Evolutionary conservation across 2,113 vertebrate species (phyloP), one percentile per base, ranked within the genome.

Genomic region (Apodemus speciosus): DNA sequence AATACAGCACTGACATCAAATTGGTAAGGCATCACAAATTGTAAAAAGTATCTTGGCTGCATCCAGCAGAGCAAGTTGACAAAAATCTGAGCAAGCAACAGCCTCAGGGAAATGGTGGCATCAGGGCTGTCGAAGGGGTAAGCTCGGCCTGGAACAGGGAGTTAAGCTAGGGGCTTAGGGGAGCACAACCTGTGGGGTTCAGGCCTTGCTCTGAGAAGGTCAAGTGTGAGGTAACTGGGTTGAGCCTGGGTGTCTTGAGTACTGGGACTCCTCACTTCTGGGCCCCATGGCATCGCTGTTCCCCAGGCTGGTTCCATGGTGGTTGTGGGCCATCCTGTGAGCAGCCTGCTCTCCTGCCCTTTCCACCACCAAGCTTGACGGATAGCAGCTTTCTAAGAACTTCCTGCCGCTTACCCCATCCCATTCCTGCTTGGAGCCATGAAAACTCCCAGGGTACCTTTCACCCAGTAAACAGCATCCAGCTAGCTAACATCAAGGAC

Each of bases 1-100:
- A 85, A 79, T 73, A 92, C 66, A 90, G 97, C 89, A 80, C 20
- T 68, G 20, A 96, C 96, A 95, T 1, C 6, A 90, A 88, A 88
- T 89, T 30, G 38, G 71, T 94, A 72, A 83, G 90, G 96, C 97
- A 97, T 97, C 97, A 91, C 92, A 75, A 16, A 80, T 75, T 11
- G 69, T 90, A 77, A 49, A 58, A 88, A 90, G 83, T 40, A 80
- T 21, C 6, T 58, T 89, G 95, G 96, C 91, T 85, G 89, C 76
- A 46, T 40, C 71, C 88, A 40, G 92, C 86, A n/a, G 27, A 90
- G 93, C 90, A 83, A 25, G 43, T 0, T 49, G 93, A 85, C 43
- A 60, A 38, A 68, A 88, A 25, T 89, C 77, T 23, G 84, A 92
- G 95, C 40, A 60, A 94, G 96, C 85, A 0, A 13, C 80, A 64